phyloP scores from a whole-genome alignment of 2,888 invertebrate species.

The Nysson spinosus region DNA sequence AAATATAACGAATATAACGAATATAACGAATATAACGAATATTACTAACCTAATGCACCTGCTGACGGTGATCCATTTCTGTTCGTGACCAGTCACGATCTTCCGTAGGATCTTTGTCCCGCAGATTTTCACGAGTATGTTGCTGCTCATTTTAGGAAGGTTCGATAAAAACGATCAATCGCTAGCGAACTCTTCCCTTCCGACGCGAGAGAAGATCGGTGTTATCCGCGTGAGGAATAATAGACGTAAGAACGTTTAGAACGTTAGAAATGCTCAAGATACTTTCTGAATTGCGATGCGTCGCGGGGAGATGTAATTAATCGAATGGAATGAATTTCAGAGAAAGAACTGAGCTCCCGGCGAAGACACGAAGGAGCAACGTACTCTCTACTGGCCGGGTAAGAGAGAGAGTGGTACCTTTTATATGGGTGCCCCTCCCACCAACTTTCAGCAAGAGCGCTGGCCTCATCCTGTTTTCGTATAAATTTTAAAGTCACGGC shows the following conservation, averaged over 20 bases:
- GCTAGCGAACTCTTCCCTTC: no score
- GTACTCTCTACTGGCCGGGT: conserved; percentile 34
- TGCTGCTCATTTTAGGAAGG: conserved; percentile 71
- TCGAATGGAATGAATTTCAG: not conserved
- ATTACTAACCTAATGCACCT: conserved; percentile 70
- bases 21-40: no score
- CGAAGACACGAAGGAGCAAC: conserved; percentile 33
- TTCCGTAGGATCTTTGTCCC: conserved; percentile 58
- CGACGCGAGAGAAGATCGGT: no score
- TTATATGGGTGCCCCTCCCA: conserved; percentile 50
- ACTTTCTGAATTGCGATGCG: no score
- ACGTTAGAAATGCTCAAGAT: no score
- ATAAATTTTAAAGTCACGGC: conserved; percentile 18
- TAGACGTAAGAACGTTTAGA: no score
- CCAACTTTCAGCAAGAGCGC: conserved; percentile 18
- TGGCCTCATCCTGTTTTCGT: conserved; percentile 15
- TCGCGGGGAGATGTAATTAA: not conserved
- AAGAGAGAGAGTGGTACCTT: conserved; percentile 40
- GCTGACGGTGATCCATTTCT: conserved; percentile 62
- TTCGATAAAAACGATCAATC: no score
- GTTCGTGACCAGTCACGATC: conserved; percentile 42
- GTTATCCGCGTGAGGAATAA: no score
- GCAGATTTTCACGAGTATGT: conserved; percentile 67
- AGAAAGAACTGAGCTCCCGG: not conserved
- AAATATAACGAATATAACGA: no score